Evolutionary conservation across 2,888 invertebrate genomes (phyloP).

Genomic region (Cheilosia soror): DNA sequence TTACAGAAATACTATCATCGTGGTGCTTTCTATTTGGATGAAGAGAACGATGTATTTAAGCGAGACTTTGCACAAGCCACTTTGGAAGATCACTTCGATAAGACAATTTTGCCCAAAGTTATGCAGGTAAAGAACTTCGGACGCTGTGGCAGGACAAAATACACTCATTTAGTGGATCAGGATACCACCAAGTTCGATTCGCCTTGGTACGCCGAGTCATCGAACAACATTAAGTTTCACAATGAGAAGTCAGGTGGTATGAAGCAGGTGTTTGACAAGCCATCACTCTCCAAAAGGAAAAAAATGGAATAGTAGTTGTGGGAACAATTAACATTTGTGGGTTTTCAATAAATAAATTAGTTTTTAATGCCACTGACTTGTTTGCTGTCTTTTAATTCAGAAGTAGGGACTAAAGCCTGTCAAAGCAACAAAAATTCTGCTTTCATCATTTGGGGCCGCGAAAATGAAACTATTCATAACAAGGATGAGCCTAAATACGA

Average conservation of each 20-base stretch:
- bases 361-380: neutral
- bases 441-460: too few species aligned
- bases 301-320: constrained; percentile 78
- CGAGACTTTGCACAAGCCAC: constrained; percentile 98
- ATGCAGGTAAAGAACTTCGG: constrained; percentile 99
- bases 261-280: constrained; percentile 96
- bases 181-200: constrained; percentile 99
- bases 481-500: too few species aligned
- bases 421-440: too few species aligned
- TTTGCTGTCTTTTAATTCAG: too few species aligned
- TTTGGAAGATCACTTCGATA: constrained; percentile 99
- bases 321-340: neutral
- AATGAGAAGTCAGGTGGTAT: constrained; percentile 95
- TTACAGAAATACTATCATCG: constrained; percentile 99
- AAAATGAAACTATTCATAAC: too few species aligned
- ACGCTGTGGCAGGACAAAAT: constrained; percentile 98
- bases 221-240: constrained; percentile 94
- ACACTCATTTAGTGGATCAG: constrained; percentile 99
- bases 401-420: too few species aligned
- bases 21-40: constrained; percentile 98
- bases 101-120: constrained; percentile 98
- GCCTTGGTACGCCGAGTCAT: constrained; percentile 97
- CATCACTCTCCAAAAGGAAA: constrained; percentile 85
- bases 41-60: constrained; percentile 95
- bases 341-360: constrained; percentile 29